These are phyloP conservation scores for Campoletis raptor DNA, from an alignment of 2,888 invertebrate genomes.

Conservation along the genomic window DNA sequence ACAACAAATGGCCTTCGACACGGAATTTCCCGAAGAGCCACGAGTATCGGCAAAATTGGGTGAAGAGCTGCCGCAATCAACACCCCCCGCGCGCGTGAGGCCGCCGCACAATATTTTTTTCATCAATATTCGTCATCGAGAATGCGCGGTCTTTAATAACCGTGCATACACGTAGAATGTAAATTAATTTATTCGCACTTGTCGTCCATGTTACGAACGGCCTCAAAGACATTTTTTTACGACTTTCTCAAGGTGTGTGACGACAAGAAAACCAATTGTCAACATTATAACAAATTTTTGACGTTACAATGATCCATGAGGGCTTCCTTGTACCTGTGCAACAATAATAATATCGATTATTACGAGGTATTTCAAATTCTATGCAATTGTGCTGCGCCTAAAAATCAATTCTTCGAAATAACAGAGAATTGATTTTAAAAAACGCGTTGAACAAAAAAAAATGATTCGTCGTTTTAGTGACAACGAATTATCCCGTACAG, in stretches of 20 bases:
- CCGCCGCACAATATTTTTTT: constrained; percentile 39
- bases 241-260: background rate
- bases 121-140: constrained; percentile 59
- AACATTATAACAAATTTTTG: background rate
- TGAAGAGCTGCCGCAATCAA: constrained; percentile 22
- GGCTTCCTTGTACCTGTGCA: background rate
- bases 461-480: constrained; percentile 23
- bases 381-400: constrained; percentile 15
- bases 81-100: constrained; percentile 41
- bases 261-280: background rate
- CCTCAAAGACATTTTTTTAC: constrained; percentile 1
- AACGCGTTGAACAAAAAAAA: constrained; percentile 18
- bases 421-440: background rate
- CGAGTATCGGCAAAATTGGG: constrained; percentile 41
- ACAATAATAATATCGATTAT: constrained; percentile 28
- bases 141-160: constrained; percentile 37
- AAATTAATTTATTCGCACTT: constrained; percentile 19
- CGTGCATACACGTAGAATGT: constrained; percentile 11
- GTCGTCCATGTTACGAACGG: constrained; percentile 6
- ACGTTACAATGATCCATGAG: constrained; percentile 3
- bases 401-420: background rate
- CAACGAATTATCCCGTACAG: background rate
- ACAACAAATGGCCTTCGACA: constrained; percentile 16
- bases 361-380: constrained; percentile 14
- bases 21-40: constrained; percentile 51